Evolutionary conservation across 2,888 invertebrate genomes (phyloP), one percentile per base, ranked within the genome.

Genomic region (Lepidocyrtoides sp.): DNA sequence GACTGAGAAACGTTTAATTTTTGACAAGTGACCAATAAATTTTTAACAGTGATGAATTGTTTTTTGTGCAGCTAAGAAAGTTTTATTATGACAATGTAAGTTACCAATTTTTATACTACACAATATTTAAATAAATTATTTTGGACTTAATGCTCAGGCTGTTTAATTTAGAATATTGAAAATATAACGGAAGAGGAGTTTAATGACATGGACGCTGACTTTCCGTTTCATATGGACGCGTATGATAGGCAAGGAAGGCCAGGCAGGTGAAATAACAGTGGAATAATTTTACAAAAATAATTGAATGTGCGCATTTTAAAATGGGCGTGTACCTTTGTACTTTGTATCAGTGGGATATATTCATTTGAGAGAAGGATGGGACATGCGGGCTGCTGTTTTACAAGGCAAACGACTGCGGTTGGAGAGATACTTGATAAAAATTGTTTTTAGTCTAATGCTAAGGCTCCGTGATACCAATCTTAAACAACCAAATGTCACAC

Each of bases 401-500:
- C 77, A 84, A 54, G 89, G 89, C 17, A 90, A 57, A 17, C 54
- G 57, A 0, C 32, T 23, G 0, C 69, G 89, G 32, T 8, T 90
- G 5, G n/a, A 29, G 5, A 20, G 84, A 36, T 90, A 90, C 20
- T 48, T 60, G 3, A 57, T 51, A 23, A 90, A 90, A 66, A 23
- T 77, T 3, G 41, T 84, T 10, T 75, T 75, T 10, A 77, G 77
- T 17, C 26, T 90, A 4, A 75, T 90, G 32, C 1, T 83, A 20
- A 54, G 75, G 3, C 10, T 51, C 32, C 29, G 75, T 3, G 84
- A 90, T 3, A 60, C 75, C 7, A 41, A 84, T 54, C 0, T 17
- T 2, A 29, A 84, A 29, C 48, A 90, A 14, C 41, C 75, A 23
- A 90, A 84, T 36, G 69, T 90, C 0, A 90, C 89, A 1, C 89